Evolutionary conservation across 2,888 invertebrate genomes (phyloP).

Genomic region (Onthophagus sagittarius): DNA sequence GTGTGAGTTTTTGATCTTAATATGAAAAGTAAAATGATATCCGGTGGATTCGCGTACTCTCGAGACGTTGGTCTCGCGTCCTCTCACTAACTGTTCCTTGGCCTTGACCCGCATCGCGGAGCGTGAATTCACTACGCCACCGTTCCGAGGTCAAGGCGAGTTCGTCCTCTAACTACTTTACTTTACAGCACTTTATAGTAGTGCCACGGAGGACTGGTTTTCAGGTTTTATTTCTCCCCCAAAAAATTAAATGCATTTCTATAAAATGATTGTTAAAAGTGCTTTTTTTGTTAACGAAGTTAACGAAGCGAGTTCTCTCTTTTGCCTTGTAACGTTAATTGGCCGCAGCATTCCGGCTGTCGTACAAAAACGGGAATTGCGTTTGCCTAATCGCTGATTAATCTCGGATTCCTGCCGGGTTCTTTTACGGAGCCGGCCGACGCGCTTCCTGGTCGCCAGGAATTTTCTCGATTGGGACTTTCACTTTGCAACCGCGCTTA

Average conservation of each 20-base stretch:
- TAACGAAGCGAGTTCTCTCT: not conserved
- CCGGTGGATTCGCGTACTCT: not conserved
- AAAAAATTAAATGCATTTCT: too few relatives aligned
- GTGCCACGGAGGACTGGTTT: constrained; percentile 1
- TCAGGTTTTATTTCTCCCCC: not conserved
- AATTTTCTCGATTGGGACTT: not conserved
- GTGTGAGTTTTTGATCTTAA: not conserved
- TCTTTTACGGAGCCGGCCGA: not conserved
- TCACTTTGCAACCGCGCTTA: not conserved
- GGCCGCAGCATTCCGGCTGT: not conserved
- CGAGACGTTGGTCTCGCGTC: not conserved
- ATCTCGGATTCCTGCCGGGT: not conserved
- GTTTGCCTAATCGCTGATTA: not conserved
- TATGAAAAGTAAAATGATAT: not conserved
- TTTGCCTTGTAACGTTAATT: not conserved
- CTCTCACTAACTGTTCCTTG: constrained; percentile 35
- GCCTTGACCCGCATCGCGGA: constrained; percentile 37
- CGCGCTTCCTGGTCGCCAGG: not conserved
- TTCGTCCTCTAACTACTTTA: not conserved
- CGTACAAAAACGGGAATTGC: not conserved
- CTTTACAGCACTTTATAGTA: not conserved
- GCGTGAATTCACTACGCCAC: constrained; percentile 7
- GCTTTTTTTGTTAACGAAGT: too few relatives aligned
- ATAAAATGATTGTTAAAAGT: too few relatives aligned
- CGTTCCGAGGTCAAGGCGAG: constrained; percentile 3